phyloP scores from a whole-genome alignment of 2,888 invertebrate species.

The Tethea ocularis region DNA sequence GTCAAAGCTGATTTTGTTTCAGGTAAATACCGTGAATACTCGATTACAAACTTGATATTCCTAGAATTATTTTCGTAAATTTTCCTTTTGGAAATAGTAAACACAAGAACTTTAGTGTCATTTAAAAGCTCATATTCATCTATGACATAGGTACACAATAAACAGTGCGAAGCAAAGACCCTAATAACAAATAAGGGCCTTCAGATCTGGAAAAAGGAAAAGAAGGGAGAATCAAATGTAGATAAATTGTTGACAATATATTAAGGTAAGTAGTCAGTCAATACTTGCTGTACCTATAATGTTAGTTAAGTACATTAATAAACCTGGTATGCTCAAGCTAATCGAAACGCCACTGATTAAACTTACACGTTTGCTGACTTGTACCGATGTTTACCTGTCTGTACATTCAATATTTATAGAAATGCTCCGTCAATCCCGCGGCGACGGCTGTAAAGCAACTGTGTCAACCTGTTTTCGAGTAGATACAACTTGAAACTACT shows the following conservation, averaged over 20 bases:
- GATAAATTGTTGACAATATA: neutral
- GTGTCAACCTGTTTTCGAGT: slow-evolving; percentile 23
- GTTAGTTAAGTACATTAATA: neutral
- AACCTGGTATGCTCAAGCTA: slow-evolving; percentile 40
- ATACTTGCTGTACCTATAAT: too few species aligned
- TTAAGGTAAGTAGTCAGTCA: too few species aligned
- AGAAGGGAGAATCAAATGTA: too few species aligned
- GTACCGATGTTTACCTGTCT: slow-evolving; percentile 54
- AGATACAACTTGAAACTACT: slow-evolving; percentile 36
- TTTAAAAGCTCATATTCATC: too few species aligned
- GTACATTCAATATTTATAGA: slow-evolving; percentile 72
- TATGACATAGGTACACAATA: too few species aligned
- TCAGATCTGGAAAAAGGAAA: too few species aligned
- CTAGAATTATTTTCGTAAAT: neutral
- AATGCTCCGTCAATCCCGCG: slow-evolving; percentile 36
- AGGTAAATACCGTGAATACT: slow-evolving; percentile 26
- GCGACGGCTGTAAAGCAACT: slow-evolving; percentile 36
- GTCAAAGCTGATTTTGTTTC: slow-evolving; percentile 63
- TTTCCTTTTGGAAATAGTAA: neutral
- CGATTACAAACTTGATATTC: neutral
- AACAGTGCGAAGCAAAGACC: too few species aligned
- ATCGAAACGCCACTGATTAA: slow-evolving; percentile 60
- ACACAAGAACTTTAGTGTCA: neutral
- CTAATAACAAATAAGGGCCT: too few species aligned
- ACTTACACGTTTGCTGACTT: slow-evolving; percentile 56